phyloP scores from a whole-genome alignment of 2,888 invertebrate genomes.

The Miltochrista miniata region DNA sequence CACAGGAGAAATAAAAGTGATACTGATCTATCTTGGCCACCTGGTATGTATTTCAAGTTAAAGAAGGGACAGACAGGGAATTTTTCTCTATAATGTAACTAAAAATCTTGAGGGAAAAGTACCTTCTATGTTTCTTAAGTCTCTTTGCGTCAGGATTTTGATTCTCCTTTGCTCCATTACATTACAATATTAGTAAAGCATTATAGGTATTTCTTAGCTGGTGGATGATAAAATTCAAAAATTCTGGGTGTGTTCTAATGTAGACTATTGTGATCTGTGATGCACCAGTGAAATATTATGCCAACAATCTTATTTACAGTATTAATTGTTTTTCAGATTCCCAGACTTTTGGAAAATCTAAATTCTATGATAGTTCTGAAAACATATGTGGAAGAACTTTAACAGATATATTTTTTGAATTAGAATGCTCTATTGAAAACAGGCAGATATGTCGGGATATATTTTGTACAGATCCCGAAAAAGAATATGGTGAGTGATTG shows the following conservation, averaged over 20 bases:
- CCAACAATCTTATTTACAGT: neutral
- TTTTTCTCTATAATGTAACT: too few relatives aligned
- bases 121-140: too few relatives aligned
- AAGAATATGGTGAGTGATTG: constrained; percentile 82
- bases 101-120: too few relatives aligned
- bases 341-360: constrained; percentile 82
- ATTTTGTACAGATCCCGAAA: constrained; percentile 88
- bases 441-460: constrained; percentile 90
- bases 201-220: too few relatives aligned
- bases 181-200: too few relatives aligned
- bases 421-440: constrained; percentile 94
- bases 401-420: constrained; percentile 92
- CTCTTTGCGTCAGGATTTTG: too few relatives aligned
- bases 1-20: constrained; percentile 90
- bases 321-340: constrained; percentile 54
- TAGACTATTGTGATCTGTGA: too few relatives aligned
- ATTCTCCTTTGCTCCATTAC: too few relatives aligned
- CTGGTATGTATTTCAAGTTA: constrained; percentile 77
- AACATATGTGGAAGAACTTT: constrained; percentile 66
- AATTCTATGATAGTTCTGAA: constrained; percentile 83
- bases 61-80: too few relatives aligned
- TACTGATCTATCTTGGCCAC: constrained; percentile 87
- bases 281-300: too few relatives aligned
- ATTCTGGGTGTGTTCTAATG: too few relatives aligned
- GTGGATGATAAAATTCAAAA: too few relatives aligned